Percentiles rank a stretch among this genome's conserved stretches.
These are phyloP conservation scores for Macrobrachium rosenbergii DNA, from an alignment of 1,140 invertebrate species.

Conservation along the genomic window DNA sequence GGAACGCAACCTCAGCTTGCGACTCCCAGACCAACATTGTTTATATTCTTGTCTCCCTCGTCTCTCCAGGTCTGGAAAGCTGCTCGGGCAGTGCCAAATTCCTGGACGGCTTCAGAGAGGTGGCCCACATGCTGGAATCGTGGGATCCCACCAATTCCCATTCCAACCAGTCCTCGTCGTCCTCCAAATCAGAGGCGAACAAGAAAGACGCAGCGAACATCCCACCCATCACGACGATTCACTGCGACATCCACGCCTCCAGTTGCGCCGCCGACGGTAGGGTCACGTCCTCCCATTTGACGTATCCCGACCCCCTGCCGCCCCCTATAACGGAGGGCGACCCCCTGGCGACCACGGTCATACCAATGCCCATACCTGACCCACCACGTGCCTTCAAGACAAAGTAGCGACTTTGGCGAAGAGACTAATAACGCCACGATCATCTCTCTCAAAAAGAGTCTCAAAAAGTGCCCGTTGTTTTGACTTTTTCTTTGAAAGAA, in stretches of 20 bases:
- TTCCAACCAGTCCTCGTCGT: not conserved
- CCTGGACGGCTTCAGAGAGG: not conserved
- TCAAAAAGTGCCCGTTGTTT: not conserved
- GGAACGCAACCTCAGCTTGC: too few species aligned
- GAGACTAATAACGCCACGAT: not conserved
- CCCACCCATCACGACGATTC: slow-evolving; percentile 1
- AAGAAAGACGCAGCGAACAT: not conserved
- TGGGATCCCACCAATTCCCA: slow-evolving; percentile 17
- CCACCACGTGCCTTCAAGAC: slow-evolving; percentile 22
- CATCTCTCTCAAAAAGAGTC: not conserved
- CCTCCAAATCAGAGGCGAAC: not conserved
- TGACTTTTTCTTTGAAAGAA: not conserved
- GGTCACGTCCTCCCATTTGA: not conserved
- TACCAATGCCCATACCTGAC: not conserved
- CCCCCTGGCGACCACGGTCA: not conserved
- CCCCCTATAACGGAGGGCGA: not conserved
- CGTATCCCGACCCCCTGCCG: not conserved
- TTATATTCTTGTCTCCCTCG: too few species aligned
- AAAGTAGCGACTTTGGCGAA: not conserved
- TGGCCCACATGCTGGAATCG: slow-evolving; percentile 25
- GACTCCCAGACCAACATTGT: too few species aligned
- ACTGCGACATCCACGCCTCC: slow-evolving; percentile 20
- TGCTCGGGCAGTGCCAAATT: slow-evolving; percentile 13
- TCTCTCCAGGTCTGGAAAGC: slow-evolving; percentile 6
- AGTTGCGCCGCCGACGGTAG: not conserved